Evolutionary conservation across 2,113 vertebrate genomes (phyloP).

Genomic region (Brachionichthys hirsutus): DNA sequence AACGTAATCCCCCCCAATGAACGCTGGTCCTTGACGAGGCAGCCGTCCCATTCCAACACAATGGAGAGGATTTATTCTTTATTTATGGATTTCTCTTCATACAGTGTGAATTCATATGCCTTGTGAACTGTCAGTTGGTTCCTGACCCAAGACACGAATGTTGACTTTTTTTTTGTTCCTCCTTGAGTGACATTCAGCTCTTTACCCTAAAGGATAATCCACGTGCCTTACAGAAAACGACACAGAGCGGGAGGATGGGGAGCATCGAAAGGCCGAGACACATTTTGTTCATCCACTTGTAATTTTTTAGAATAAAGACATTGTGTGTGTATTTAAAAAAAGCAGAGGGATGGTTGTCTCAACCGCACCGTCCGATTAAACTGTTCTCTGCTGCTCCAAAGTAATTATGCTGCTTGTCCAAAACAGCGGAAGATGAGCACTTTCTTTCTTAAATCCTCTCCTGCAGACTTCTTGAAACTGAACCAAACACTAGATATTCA

Average conservation of each 20-base stretch:
- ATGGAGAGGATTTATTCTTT: constrained; percentile 20
- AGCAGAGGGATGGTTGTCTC: constrained; percentile 7
- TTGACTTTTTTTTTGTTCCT: constrained; percentile 32
- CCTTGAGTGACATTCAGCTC: constrained; percentile 40
- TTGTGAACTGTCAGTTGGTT: constrained; percentile 36
- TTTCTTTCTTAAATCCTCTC: neutral
- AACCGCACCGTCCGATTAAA: constrained; percentile 15
- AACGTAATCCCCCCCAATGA: constrained; percentile 23
- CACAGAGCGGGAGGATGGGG: constrained; percentile 21
- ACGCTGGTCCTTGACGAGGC: neutral
- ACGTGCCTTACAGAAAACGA: constrained; percentile 68
- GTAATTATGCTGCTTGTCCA: neutral
- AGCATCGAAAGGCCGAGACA: no score
- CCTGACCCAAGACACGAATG: constrained; percentile 51
- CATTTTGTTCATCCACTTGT: no score
- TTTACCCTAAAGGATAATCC: constrained; percentile 54
- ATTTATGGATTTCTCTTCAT: constrained; percentile 35
- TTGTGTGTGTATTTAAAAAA: neutral
- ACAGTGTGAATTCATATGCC: constrained; percentile 38
- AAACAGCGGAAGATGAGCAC: no score
- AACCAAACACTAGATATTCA: neutral
- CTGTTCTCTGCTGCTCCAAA: neutral
- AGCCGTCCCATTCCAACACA: neutral
- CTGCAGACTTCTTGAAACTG: constrained; percentile 1
- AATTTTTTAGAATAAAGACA: neutral